A percentile compares a stretch with the other conserved stretches of the same genome.
phyloP scores from a whole-genome alignment of 1,140 invertebrate genomes.

The Nasonia giraulti region DNA sequence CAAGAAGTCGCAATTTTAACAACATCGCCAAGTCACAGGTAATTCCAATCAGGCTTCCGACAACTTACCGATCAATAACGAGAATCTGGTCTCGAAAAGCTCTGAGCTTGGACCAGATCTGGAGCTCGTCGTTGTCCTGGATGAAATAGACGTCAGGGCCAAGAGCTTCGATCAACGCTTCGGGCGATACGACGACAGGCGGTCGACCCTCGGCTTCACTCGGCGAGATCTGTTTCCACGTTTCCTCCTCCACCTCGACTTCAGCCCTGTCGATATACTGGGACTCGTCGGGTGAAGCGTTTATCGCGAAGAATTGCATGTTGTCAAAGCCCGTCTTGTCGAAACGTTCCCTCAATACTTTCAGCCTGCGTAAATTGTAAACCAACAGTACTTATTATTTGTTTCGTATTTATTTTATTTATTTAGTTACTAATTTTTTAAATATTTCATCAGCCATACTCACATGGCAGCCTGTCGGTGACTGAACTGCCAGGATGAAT shows the following conservation, averaged over 20 bases:
- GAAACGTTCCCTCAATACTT: slow-evolving; percentile 61
- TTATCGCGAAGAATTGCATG: slow-evolving; percentile 62
- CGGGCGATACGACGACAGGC: slow-evolving; percentile 26
- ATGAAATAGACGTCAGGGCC: slow-evolving; percentile 57
- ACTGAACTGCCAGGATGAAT: slow-evolving; percentile 63
- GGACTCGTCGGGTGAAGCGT: slow-evolving; percentile 35
- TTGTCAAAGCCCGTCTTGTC: slow-evolving; percentile 59
- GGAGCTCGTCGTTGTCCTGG: slow-evolving; percentile 58
- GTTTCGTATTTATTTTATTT: too few species aligned
- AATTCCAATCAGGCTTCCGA: too few species aligned
- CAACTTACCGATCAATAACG: slow-evolving; percentile 63
- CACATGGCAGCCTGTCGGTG: slow-evolving; percentile 64
- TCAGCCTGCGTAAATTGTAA: slow-evolving; percentile 56
- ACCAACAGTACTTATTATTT: neutral
- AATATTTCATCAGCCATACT: slow-evolving; percentile 40
- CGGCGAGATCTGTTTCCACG: slow-evolving; percentile 57
- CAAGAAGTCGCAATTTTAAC: neutral
- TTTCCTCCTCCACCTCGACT: slow-evolving; percentile 57
- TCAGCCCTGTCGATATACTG: slow-evolving; percentile 34
- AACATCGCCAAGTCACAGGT: too few species aligned
- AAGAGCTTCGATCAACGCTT: slow-evolving; percentile 48
- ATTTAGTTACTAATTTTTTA: neutral
- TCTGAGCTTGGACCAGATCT: slow-evolving; percentile 60
- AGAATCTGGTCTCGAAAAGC: slow-evolving; percentile 65
- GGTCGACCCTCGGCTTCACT: slow-evolving; percentile 48